phyloP scores from a whole-genome alignment of 2,888 invertebrate species.

The Nezara viridula region DNA sequence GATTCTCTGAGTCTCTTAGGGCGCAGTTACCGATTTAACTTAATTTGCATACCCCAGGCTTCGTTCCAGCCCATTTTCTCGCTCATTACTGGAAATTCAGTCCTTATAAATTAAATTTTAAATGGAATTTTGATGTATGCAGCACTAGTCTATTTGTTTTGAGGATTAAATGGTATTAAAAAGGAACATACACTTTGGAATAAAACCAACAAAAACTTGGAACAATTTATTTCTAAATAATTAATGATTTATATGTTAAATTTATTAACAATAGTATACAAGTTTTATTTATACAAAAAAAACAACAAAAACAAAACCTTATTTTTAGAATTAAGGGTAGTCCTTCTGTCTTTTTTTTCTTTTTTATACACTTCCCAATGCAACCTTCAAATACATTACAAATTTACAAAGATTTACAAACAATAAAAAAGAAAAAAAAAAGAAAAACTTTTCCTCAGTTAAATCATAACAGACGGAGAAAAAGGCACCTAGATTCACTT shows the following conservation, averaged over 20 bases:
- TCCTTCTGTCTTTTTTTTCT: conserved; percentile 49
- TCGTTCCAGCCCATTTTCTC: conserved; percentile 19
- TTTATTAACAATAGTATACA: conserved; percentile 60
- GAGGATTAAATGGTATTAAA: background rate
- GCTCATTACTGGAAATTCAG: background rate
- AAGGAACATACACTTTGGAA: conserved; percentile 17
- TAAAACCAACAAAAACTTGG: conserved; percentile 55
- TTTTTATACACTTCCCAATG: conserved; percentile 51
- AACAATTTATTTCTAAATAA: conserved; percentile 59
- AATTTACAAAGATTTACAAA: conserved; percentile 58
- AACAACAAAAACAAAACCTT: conserved; percentile 43
- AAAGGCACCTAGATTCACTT: conserved; percentile 60
- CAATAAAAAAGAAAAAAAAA: conserved; percentile 53
- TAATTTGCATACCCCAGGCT: conserved; percentile 57
- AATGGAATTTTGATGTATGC: background rate
- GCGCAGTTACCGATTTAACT: conserved; percentile 59
- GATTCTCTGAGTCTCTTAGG: conserved; percentile 56
- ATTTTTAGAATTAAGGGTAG: conserved; percentile 20
- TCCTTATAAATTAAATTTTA: background rate
- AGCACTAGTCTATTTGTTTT: background rate
- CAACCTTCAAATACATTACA: conserved; percentile 52
- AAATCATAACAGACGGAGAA: conserved; percentile 58
- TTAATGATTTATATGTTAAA: conserved; percentile 53
- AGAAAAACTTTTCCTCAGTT: conserved; percentile 52
- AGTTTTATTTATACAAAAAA: conserved; percentile 54